Conservation (phyloP, 2,797 vertebrate species). For the Champsocephalus esox region DNA sequence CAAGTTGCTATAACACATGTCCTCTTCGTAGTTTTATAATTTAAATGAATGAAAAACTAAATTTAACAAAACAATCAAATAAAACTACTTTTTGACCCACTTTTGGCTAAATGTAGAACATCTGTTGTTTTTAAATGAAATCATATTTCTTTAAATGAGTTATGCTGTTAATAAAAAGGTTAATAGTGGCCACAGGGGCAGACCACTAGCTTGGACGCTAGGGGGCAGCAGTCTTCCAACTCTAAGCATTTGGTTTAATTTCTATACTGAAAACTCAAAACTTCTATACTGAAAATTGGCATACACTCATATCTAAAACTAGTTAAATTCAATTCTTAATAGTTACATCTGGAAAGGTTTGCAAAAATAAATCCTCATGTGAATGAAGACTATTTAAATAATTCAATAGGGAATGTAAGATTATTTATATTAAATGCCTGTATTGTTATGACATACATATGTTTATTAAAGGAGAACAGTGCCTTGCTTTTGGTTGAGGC, state of each 20-base stretch:
- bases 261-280: background rate
- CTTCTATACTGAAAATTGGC: background rate
- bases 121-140: background rate
- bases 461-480: background rate
- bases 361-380: background rate
- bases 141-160: background rate
- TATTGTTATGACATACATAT: background rate
- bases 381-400: background rate
- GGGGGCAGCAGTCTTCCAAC: slow-evolving; percentile 56
- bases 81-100: background rate
- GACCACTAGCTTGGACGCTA: slow-evolving; percentile 24
- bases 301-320: background rate
- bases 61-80: background rate
- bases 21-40: background rate
- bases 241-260: background rate
- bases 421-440: background rate
- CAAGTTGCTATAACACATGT: background rate
- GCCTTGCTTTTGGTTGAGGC: slow-evolving; percentile 1
- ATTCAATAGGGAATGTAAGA: background rate
- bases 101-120: background rate
- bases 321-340: background rate
- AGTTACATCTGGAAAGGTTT: background rate
- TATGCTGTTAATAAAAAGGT: background rate
- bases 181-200: background rate
- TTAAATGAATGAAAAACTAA: background rate